Conservation (phyloP, 1,140 invertebrate species). For the Druon quercuslanigerum region DNA sequence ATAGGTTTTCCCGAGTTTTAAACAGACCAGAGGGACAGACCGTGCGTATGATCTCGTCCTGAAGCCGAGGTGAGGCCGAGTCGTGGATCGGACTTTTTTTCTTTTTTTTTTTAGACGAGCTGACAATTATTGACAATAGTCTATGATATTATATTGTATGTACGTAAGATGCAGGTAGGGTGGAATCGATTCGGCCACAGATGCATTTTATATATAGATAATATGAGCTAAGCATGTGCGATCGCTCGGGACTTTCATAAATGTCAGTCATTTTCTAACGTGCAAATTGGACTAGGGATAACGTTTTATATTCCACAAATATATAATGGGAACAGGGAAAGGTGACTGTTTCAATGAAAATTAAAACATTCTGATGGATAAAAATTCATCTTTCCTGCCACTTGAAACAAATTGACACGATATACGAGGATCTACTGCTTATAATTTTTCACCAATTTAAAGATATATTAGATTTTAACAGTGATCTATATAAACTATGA, state of each 20-base stretch:
- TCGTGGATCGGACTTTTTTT: neutral
- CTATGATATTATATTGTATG: conserved; percentile 26
- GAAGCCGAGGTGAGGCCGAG: neutral
- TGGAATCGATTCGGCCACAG: conserved; percentile 5
- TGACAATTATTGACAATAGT: conserved; percentile 50
- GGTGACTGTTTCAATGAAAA: conserved; percentile 3
- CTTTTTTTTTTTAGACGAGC: conserved; percentile 45
- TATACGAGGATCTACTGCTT: conserved; percentile 42
- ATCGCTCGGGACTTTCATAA: conserved; percentile 47
- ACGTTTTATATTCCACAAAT: neutral
- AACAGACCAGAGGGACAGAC: too few species aligned
- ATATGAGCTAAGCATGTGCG: conserved; percentile 34
- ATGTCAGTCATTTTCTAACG: conserved; percentile 38
- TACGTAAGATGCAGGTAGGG: conserved; percentile 21
- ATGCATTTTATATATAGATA: conserved; percentile 12
- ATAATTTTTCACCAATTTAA: conserved; percentile 43
- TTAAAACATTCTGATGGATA: neutral
- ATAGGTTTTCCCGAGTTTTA: too few species aligned
- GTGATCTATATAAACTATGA: conserved; percentile 56
- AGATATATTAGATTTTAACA: conserved; percentile 14
- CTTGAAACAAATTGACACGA: conserved; percentile 41
- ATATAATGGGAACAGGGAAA: conserved; percentile 6
- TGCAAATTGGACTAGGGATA: conserved; percentile 33
- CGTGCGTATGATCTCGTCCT: too few species aligned
- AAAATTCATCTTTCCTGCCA: conserved; percentile 26